phyloP scores from a whole-genome alignment of 2,888 invertebrate genomes.

The Bembecia ichneumoniformis region DNA sequence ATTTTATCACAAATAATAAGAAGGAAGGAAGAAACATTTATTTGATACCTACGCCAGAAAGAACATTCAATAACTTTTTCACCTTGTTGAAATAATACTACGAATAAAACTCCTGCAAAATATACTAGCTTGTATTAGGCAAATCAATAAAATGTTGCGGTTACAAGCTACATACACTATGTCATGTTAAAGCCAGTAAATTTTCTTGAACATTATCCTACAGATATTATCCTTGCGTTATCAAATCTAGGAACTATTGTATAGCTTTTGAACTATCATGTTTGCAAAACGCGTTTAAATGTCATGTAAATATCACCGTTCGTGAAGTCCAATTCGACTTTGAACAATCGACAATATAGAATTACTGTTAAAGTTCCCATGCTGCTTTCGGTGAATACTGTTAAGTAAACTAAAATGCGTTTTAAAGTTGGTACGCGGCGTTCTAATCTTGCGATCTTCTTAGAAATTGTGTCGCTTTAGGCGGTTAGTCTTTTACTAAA shows the following conservation, averaged over 20 bases:
- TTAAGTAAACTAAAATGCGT: slow-evolving; percentile 11
- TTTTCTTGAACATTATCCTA: background rate
- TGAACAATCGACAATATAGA: slow-evolving; percentile 46
- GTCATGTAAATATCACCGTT: background rate
- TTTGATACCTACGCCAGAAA: too few species aligned
- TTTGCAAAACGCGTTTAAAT: background rate
- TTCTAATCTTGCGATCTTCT: slow-evolving; percentile 51
- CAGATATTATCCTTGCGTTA: background rate
- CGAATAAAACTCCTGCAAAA: too few species aligned
- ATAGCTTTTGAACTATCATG: background rate
- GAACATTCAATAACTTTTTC: too few species aligned
- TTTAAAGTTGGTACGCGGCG: slow-evolving; percentile 7
- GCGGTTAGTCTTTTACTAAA: slow-evolving; percentile 48
- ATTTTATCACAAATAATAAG: too few species aligned
- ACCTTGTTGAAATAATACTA: too few species aligned
- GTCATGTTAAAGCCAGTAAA: too few species aligned
- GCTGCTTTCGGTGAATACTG: slow-evolving; percentile 40
- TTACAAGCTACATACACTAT: too few species aligned
- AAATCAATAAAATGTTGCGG: too few species aligned
- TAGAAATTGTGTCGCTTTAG: slow-evolving; percentile 43
- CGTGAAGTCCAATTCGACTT: slow-evolving; percentile 29
- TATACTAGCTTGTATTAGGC: too few species aligned
- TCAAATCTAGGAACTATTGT: background rate
- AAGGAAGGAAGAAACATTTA: too few species aligned
- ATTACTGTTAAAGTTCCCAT: slow-evolving; percentile 33